phyloP scores from a whole-genome alignment of 2,888 invertebrate species.

The Sphaerophoria taeniata region DNA sequence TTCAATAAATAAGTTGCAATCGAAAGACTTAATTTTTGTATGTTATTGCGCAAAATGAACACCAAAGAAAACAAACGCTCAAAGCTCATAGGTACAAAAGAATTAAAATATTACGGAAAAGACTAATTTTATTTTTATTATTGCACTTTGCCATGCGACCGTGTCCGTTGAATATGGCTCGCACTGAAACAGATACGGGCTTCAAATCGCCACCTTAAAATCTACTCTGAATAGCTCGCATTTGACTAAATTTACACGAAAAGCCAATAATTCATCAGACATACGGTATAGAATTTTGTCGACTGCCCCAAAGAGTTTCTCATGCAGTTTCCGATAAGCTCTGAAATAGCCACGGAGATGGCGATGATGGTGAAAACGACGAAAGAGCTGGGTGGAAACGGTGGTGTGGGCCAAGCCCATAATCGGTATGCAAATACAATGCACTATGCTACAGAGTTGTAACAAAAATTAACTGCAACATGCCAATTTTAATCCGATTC shows the following conservation, averaged over 20 bases:
- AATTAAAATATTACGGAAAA: conserved; percentile 54
- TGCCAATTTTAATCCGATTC: conserved; percentile 68
- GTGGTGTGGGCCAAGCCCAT: conserved; percentile 56
- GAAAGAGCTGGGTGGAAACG: not conserved
- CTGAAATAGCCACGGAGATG: not conserved
- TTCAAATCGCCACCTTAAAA: conserved; percentile 65
- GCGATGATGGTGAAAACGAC: too few relatives aligned
- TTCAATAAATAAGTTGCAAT: conserved; percentile 66
- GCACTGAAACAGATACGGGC: conserved; percentile 25
- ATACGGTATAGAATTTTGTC: conserved; percentile 39
- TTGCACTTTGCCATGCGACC: conserved; percentile 64
- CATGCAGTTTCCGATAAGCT: conserved; percentile 10
- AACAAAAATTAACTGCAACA: conserved; percentile 57
- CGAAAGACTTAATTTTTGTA: conserved; percentile 60
- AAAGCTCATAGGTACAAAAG: conserved; percentile 10
- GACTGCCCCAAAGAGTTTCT: conserved; percentile 47
- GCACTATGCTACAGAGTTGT: conserved; percentile 21
- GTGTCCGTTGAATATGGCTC: not conserved
- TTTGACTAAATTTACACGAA: conserved; percentile 70
- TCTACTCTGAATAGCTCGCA: conserved; percentile 59
- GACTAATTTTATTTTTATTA: conserved; percentile 65
- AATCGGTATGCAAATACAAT: conserved; percentile 68
- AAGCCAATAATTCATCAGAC: conserved; percentile 67
- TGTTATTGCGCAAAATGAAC: conserved; percentile 24
- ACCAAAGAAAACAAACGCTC: not conserved